Percentiles rank a stretch among this genome's conserved stretches.
Conservation (phyloP, 2,888 invertebrate species). For the Chrysodeixis includens region DNA sequence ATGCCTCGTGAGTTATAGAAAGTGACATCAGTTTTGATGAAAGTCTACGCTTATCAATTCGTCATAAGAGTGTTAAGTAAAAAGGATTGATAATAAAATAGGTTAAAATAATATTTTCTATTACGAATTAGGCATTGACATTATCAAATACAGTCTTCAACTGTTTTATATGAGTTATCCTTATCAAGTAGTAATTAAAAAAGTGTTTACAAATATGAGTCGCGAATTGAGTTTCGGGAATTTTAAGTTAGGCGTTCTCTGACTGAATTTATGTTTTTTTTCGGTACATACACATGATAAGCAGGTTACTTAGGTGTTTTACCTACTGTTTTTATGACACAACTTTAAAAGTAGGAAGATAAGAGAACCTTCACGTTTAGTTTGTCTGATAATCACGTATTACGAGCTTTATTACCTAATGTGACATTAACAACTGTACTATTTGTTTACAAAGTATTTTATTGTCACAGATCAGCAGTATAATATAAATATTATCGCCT, state of each 20-base stretch:
- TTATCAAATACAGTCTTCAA: background rate
- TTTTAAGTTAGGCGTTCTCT: background rate
- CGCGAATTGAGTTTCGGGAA: background rate
- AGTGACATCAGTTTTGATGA: slow-evolving; percentile 32
- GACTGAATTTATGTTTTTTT: background rate
- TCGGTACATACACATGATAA: slow-evolving; percentile 2
- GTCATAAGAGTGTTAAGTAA: background rate
- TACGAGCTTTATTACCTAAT: background rate
- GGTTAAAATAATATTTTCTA: background rate
- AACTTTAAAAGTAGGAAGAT: slow-evolving; percentile 5
- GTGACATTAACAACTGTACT: background rate
- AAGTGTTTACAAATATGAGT: background rate
- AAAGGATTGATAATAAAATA: background rate
- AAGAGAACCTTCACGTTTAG: background rate
- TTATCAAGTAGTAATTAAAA: background rate
- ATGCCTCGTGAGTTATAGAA: slow-evolving; percentile 19
- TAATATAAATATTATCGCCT: background rate
- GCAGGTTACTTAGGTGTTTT: background rate
- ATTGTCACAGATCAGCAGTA: background rate
- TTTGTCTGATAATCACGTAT: background rate
- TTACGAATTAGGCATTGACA: background rate
- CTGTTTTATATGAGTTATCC: background rate
- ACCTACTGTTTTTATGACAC: background rate
- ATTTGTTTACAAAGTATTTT: slow-evolving; percentile 6
- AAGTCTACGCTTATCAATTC: slow-evolving; percentile 8